Base-by-base conservation (phyloP, 2,888 invertebrate genomes). In the Anthophora plumipes region DNA sequence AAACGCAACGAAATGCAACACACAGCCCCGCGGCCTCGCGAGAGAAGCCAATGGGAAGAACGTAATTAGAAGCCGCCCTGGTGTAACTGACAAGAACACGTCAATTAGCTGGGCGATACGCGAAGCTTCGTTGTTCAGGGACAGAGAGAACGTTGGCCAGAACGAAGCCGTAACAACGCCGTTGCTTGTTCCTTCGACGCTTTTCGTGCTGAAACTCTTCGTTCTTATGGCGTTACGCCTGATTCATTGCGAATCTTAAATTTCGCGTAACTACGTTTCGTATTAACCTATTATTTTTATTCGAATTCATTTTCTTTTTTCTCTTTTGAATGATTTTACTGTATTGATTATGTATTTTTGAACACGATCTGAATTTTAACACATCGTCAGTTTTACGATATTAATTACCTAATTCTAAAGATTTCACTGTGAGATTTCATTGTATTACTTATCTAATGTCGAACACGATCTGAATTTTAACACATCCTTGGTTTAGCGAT, bases 71-170 rank as follows among this genome's bases (percentile, higher is more conserved):
- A 71, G 75, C 75, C 75, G 78, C 77, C 75, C 43, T 50, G 67
- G 75, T 86, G 80, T 78, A 86, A 84, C 84, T 80, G 86, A 77
- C 78, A 82, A 80, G 86, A 78, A 86, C 68, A 73, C 85, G 85
- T 84, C 85, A 84, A 86, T 86, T 85, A 71, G 75, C 50, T 48
- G 70, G 73, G 57, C 86, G 77, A 79, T 73, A 61, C 77, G 67
- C 43, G 43, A 39, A 59, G 43, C 59, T 70, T 61, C 55, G 57
- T 64, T 64, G 76, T 52, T 12, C 12, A 43, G 50, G 39, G 60
- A 82, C 70, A 76, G 54, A 67, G 63, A 39, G 31, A 39, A 67
- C 66, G 72, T 48, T 55, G 55, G 63, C 63, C 59, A 39, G 31
- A 39, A 67, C 66, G 72, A 64, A 64, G 55, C 72, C 72, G 72